Evolutionary conservation across 2,888 invertebrate genomes (phyloP).

Genomic region (Coremacera marginata): DNA sequence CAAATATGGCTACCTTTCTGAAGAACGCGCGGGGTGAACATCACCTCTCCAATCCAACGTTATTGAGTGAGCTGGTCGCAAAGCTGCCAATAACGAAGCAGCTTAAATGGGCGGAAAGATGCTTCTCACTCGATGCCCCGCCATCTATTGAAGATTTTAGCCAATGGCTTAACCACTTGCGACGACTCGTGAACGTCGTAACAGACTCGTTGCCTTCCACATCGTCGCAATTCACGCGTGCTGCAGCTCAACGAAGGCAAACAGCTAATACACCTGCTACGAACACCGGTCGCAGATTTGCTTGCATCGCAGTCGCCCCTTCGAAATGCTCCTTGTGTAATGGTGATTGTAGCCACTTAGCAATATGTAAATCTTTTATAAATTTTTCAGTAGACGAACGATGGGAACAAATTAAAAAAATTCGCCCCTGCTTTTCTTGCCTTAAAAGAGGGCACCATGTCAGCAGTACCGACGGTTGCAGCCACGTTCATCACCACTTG

Average conservation of each 20-base stretch:
- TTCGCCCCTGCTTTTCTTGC: conserved; percentile 34
- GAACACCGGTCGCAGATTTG: conserved; percentile 9
- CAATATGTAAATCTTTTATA: conserved; percentile 21
- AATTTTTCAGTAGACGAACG: conserved; percentile 25
- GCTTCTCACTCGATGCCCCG: neutral
- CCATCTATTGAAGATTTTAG: conserved; percentile 13
- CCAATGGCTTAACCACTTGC: conserved; percentile 32
- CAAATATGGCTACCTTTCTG: too few relatives aligned
- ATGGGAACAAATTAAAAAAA: conserved; percentile 29
- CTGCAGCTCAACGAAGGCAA: too few relatives aligned
- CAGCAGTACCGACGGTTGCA: conserved; percentile 20
- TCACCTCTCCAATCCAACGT: too few relatives aligned
- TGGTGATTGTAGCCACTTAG: neutral
- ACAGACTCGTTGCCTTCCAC: too few relatives aligned
- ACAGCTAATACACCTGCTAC: too few relatives aligned
- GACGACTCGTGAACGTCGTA: too few relatives aligned
- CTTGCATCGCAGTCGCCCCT: neutral
- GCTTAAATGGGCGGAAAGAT: too few relatives aligned
- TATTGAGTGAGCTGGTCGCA: too few relatives aligned
- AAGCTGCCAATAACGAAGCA: too few relatives aligned
- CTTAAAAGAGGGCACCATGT: conserved; percentile 32
- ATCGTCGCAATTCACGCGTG: too few relatives aligned
- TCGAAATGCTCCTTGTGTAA: neutral
- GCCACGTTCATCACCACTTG: conserved; percentile 1
- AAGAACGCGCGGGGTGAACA: too few relatives aligned